Percentiles rank a stretch among this genome's conserved stretches.
phyloP scores from a whole-genome alignment of 2,888 invertebrate species.

The Conus canariensis region DNA sequence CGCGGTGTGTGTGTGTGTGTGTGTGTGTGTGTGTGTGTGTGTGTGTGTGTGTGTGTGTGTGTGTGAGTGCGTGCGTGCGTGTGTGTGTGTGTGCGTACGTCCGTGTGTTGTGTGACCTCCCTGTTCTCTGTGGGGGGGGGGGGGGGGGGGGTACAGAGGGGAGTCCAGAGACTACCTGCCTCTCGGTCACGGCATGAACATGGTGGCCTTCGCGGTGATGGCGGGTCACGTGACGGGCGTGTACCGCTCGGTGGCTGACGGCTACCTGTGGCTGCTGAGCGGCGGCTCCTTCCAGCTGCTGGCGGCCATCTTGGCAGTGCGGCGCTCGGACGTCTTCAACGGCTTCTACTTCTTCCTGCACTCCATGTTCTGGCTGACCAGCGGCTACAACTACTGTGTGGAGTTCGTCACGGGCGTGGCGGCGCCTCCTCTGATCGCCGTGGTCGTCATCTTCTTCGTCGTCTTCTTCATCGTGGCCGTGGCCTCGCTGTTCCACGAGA shows the following conservation, averaged over 20 bases:
- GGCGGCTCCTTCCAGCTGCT: conserved; percentile 58
- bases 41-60: conserved; percentile 18
- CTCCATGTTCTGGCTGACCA: conserved; percentile 59
- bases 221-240: conserved; percentile 56
- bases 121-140: background rate
- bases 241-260: conserved; percentile 44
- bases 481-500: conserved; percentile 55
- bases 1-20: background rate
- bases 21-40: background rate
- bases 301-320: conserved; percentile 55
- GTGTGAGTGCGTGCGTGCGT: background rate
- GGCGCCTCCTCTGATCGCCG: conserved; percentile 50
- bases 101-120: background rate
- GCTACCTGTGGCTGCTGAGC: conserved; percentile 58
- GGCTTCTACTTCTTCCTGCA: conserved; percentile 55
- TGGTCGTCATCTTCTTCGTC: conserved; percentile 54
- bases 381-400: conserved; percentile 54
- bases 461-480: conserved; percentile 53
- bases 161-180: conserved; percentile 57
- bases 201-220: conserved; percentile 57
- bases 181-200: conserved; percentile 59
- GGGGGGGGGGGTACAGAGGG: background rate
- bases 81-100: background rate
- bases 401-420: conserved; percentile 46
- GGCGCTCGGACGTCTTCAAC: conserved; percentile 53